Percentiles rank a stretch among this genome's conserved stretches.
Evolutionary conservation across 1,140 invertebrate species (phyloP).

Genomic region (Zaprionus taronus): DNA sequence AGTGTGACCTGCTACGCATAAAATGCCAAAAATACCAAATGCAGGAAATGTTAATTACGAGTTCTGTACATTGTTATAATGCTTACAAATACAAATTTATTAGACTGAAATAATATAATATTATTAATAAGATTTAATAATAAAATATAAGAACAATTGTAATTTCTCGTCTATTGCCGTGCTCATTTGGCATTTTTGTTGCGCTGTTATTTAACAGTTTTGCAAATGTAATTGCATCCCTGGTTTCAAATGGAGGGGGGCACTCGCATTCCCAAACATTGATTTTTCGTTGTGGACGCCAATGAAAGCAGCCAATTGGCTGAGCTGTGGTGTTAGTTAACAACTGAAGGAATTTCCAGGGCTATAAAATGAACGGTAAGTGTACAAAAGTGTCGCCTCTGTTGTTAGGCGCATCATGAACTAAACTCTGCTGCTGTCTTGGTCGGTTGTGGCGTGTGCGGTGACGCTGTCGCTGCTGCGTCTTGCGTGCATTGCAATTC

Average conservation of each 20-base stretch:
- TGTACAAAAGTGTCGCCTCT: not conserved
- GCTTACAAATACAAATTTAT: not conserved
- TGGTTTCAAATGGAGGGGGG: slow-evolving; percentile 49
- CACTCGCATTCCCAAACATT: slow-evolving; percentile 57
- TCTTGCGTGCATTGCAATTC: slow-evolving; percentile 40
- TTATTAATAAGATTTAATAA: not conserved
- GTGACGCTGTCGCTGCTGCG: not conserved
- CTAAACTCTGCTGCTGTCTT: not conserved
- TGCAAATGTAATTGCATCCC: slow-evolving; percentile 24
- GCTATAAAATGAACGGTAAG: slow-evolving; percentile 50
- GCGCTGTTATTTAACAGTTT: slow-evolving; percentile 35
- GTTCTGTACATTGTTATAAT: not conserved
- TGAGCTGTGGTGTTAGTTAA: slow-evolving; percentile 20
- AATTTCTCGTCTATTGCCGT: not conserved
- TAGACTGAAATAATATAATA: not conserved
- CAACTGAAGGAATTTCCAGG: slow-evolving; percentile 25
- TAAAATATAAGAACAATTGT: not conserved
- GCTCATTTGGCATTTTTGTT: not conserved
- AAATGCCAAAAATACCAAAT: not conserved
- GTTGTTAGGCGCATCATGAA: not conserved
- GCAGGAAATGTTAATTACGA: not conserved
- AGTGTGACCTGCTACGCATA: slow-evolving; percentile 10
- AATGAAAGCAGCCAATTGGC: slow-evolving; percentile 39
- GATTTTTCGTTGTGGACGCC: slow-evolving; percentile 50
- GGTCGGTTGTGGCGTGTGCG: not conserved